Percentiles rank a stretch among this genome's conserved stretches.
phyloP scores from a whole-genome alignment of 1,140 invertebrate genomes.

The Ectropis grisescens region DNA sequence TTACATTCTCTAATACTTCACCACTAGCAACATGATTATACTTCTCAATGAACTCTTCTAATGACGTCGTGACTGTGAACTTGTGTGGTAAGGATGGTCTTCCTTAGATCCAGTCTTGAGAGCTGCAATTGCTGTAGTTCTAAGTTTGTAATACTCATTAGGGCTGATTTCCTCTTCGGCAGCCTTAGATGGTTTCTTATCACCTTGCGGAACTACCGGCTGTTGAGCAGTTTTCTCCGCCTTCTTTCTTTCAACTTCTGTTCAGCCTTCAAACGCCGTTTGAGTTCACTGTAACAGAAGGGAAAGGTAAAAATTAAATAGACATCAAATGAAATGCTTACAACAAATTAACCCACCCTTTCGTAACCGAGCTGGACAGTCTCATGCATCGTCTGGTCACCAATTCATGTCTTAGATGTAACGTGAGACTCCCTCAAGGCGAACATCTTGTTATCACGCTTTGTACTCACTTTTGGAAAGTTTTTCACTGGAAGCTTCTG shows the following conservation, averaged over 20 bases:
- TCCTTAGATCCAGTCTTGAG: constrained; percentile 77
- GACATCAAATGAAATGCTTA: constrained; percentile 2
- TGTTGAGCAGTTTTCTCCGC: constrained; percentile 80
- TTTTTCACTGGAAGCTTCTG: constrained; percentile 71
- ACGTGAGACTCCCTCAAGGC: constrained; percentile 21
- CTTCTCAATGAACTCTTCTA: constrained; percentile 92
- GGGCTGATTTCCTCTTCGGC: constrained; percentile 94
- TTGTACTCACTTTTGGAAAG: constrained; percentile 80
- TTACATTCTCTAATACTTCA: constrained; percentile 82
- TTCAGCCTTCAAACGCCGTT: constrained; percentile 90
- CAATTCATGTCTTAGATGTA: constrained; percentile 26
- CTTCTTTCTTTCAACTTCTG: constrained; percentile 95
- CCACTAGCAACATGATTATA: constrained; percentile 81
- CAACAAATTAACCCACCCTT: constrained; percentile 46
- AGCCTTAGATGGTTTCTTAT: constrained; percentile 54
- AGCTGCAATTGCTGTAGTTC: constrained; percentile 81
- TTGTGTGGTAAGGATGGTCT: constrained; percentile 98
- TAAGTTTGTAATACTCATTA: constrained; percentile 94
- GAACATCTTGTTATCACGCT: constrained; percentile 28
- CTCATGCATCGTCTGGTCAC: constrained; percentile 24
- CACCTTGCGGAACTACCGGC: constrained; percentile 37
- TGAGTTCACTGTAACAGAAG: constrained; percentile 86
- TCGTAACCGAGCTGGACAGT: constrained; percentile 31
- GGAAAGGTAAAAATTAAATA: constrained; percentile 17
- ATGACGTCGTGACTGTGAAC: constrained; percentile 92